Evolutionary conservation across 2,888 invertebrate genomes (phyloP), one percentile per base, ranked within the genome.

Genomic region (Pristionchus maxplancki): DNA sequence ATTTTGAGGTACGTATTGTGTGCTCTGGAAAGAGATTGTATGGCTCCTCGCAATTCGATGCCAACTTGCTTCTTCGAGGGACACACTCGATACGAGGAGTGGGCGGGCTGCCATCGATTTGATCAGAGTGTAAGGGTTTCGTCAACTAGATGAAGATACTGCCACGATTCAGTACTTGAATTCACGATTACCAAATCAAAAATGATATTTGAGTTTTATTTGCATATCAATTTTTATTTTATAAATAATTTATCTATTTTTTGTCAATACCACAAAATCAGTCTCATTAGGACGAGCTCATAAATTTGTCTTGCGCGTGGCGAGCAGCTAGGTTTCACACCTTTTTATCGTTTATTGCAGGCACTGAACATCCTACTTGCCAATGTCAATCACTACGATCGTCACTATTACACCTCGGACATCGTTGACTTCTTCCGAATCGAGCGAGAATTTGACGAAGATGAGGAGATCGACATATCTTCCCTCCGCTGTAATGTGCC

Each of bases 341-440:
- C n/a, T n/a, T n/a, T n/a, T n/a, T n/a, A n/a, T n/a, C n/a, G n/a
- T 24, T n/a, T 17, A 37, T 62, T 81, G 11, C 28, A 88, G 88
- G 88, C 81, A 2, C 58, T 95, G 15, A 95, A 95, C 89, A 92
- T 95, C 15, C 90, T 95, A n/a, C 88, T 95, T 37, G 94, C 94
- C 84, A 95, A 95, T 48, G 92, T 92, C 91, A 94, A 94, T 89
- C 62, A 93, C 71, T 95, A 92, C 90, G 93, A 95, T 28, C 88
- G 90, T 48, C 89, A 89, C 9, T 89, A 90, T 28, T 95, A 90
- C 81, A 48, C 50, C 1, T 86, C 86, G 28, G 84, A 89, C 11
- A 84, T 90, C 24, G 89, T 88, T 20, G 88, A 90, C 48, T 88
- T 88, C 67, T 90, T 90, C 88, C 34, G 44, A 50, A 85, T 90